Percentiles rank a stretch among this genome's conserved stretches.
phyloP scores from a whole-genome alignment of 1,140 invertebrate species.

The Diachasmimorpha longicaudata region DNA sequence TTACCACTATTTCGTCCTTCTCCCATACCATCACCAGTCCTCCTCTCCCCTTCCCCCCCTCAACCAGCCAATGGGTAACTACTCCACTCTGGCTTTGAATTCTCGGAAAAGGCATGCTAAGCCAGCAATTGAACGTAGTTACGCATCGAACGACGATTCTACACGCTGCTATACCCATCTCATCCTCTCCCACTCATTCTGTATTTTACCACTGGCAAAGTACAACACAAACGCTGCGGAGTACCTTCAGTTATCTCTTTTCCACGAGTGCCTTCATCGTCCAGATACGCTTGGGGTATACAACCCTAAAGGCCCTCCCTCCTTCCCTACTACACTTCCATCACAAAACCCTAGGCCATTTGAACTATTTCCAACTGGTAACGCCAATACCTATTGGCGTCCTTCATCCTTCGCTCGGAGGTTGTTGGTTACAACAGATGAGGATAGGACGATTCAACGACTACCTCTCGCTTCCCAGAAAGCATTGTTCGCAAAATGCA shows the following conservation, averaged over 20 bases:
- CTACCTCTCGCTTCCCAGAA: slow-evolving; percentile 44
- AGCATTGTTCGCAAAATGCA: slow-evolving; percentile 48
- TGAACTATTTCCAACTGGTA: not conserved
- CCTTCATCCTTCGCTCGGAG: too few relatives aligned
- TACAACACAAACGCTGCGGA: not conserved
- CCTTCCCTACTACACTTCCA: not conserved
- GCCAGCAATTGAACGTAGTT: slow-evolving; percentile 52
- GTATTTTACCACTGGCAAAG: not conserved
- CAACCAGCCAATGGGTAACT: not conserved
- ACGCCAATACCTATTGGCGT: not conserved
- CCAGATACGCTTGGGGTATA: not conserved
- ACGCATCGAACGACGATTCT: slow-evolving; percentile 48
- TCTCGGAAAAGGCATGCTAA: slow-evolving; percentile 42
- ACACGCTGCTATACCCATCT: slow-evolving; percentile 12
- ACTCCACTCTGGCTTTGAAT: slow-evolving; percentile 28
- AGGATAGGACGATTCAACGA: slow-evolving; percentile 44
- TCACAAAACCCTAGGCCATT: not conserved
- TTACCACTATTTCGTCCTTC: slow-evolving; percentile 13
- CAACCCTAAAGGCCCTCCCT: not conserved
- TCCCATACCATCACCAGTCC: not conserved
- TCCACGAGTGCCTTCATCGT: not conserved
- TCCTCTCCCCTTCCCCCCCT: not conserved
- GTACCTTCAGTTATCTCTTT: slow-evolving; percentile 1
- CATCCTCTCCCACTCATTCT: slow-evolving; percentile 6
- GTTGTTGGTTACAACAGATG: not conserved